Conservation (phyloP, 2,888 invertebrate genomes). For the Cephus sareptanus region DNA sequence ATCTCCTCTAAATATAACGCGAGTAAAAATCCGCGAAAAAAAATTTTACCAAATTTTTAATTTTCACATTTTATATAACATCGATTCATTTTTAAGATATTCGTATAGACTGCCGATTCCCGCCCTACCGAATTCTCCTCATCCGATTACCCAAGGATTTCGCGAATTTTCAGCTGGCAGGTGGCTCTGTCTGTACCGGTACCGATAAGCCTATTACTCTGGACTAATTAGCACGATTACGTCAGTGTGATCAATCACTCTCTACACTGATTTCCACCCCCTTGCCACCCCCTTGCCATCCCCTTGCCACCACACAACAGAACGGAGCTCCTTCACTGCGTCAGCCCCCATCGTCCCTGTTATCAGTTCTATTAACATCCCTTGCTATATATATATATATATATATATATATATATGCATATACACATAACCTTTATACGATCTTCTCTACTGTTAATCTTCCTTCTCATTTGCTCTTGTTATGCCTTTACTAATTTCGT, state of each 20-base stretch:
- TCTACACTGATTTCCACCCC: slow-evolving; percentile 15
- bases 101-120: neutral
- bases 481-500: neutral
- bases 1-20: no score
- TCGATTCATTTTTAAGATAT: neutral
- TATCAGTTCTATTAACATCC: neutral
- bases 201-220: slow-evolving; percentile 20
- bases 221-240: slow-evolving; percentile 21
- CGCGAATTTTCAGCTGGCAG: slow-evolving; percentile 9
- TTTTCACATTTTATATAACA: neutral
- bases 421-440: neutral
- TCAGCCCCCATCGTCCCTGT: neutral
- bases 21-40: no score
- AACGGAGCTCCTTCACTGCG: neutral
- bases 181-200: slow-evolving; percentile 5
- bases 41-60: no score
- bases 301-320: neutral
- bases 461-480: neutral
- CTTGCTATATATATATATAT: neutral
- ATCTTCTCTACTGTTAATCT: neutral
- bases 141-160: slow-evolving; percentile 14
- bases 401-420: no score
- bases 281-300: neutral
- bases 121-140: neutral
- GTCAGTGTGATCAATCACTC: slow-evolving; percentile 20